These are phyloP conservation scores for Daubentonia madagascariensis DNA, from an alignment of 2,113 vertebrate species.

Conservation along the genomic window DNA sequence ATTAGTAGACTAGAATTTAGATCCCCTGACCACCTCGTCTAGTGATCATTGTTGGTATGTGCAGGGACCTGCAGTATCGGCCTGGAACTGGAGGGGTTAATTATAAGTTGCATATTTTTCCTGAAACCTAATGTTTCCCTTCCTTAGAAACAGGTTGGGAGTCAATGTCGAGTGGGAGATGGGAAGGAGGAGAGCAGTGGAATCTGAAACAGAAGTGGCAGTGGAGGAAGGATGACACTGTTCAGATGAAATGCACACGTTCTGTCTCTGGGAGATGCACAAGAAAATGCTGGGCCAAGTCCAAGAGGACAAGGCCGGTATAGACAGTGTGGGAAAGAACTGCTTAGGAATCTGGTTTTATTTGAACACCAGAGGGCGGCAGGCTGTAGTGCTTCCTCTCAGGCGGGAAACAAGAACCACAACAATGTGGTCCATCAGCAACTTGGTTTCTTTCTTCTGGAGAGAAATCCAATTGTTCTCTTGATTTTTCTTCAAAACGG, in stretches of 20 bases:
- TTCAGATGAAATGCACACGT: neutral
- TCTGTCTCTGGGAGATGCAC: neutral
- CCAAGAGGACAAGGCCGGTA: neutral
- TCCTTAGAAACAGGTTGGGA: neutral
- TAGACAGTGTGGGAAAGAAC: neutral
- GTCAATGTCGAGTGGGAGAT: neutral
- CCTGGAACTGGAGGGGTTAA: neutral
- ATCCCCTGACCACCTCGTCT: neutral
- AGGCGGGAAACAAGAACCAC: neutral
- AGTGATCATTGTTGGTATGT: neutral
- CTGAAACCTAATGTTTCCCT: neutral
- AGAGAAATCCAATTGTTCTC: neutral
- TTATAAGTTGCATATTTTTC: neutral
- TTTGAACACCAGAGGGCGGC: slow-evolving; percentile 80
- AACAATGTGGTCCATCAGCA: neutral
- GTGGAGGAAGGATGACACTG: neutral
- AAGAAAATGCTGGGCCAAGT: neutral
- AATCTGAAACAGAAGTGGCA: neutral
- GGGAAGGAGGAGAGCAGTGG: neutral
- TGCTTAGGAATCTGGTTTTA: neutral
- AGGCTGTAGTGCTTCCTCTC: slow-evolving; percentile 36
- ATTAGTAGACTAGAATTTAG: neutral
- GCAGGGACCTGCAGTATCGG: neutral
- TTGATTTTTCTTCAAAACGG: neutral
- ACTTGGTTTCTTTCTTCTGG: neutral